Percentiles rank a stretch among this genome's conserved stretches.
Evolutionary conservation across 2,113 vertebrate genomes (phyloP).

Genomic region (Melanerpes aurifrons): DNA sequence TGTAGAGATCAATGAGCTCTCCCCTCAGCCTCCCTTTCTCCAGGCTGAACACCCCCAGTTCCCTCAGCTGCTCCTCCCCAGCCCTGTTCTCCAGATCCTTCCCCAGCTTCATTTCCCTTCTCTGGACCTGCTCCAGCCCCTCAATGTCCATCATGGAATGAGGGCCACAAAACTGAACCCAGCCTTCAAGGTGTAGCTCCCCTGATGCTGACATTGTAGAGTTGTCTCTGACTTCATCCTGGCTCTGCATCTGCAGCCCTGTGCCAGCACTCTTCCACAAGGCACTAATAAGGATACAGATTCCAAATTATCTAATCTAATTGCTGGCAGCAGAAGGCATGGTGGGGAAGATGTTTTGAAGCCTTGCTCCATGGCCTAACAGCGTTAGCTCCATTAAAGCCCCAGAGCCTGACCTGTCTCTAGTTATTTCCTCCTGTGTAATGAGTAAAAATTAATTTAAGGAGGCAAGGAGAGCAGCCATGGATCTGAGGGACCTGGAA

Average conservation of each 20-base stretch:
- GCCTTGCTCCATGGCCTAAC: not conserved
- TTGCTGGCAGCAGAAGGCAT: not conserved
- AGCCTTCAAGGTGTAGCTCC: too few relatives aligned
- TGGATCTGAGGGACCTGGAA: not conserved
- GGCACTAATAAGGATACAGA: not conserved
- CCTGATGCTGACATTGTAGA: too few relatives aligned
- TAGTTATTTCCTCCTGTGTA: not conserved
- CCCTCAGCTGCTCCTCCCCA: too few relatives aligned
- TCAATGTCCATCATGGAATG: too few relatives aligned
- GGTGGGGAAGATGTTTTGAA: not conserved
- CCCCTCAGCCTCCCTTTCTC: too few relatives aligned
- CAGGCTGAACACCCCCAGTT: too few relatives aligned
- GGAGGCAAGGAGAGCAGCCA: not conserved
- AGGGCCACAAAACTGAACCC: too few relatives aligned
- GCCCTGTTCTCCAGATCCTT: too few relatives aligned
- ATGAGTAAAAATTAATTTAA: not conserved
- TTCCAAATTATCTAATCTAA: not conserved
- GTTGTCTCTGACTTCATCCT: not conserved
- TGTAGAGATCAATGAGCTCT: too few relatives aligned
- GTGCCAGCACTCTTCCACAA: not conserved
- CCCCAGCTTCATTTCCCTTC: too few relatives aligned
- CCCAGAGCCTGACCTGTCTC: not conserved
- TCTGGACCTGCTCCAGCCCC: too few relatives aligned
- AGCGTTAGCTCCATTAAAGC: conserved; percentile 2
- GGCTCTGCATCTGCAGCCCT: not conserved